Evolutionary conservation across 2,888 invertebrate genomes (phyloP), one percentile per base, ranked within the genome.

Genomic region (Mantis religiosa): DNA sequence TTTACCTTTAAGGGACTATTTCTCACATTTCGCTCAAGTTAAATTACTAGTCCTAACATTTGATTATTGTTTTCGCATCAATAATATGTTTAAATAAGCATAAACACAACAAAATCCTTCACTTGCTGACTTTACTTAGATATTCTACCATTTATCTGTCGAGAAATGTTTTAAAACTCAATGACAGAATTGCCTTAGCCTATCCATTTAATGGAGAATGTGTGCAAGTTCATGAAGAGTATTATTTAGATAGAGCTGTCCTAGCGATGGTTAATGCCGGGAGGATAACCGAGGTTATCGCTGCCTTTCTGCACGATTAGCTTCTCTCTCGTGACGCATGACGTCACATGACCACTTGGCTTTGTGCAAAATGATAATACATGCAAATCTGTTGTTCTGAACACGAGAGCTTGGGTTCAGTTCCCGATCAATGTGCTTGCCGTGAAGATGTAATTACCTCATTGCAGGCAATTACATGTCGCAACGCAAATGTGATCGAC

Each of bases 361-460:
- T 12, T 71, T 28, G 30, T 87, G 82, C 82, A 87, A 87, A 87
- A 87, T 87, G 82, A 87, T 87, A 87, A 87, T 87, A 82, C 82
- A 87, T 87, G 87, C 82, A 87, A 87, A 87, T 87, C 82, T 87
- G 87, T 82, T 87, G 87, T 20, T 30, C 28, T 30, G 28, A 71
- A 71, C 54, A 25, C 54, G 54, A 20, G 54, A 71, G 54, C 54
- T 71, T 71, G 54, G 54, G 54, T 71, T 71, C 54, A 71, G 54
- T 71, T 71, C 54, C 54, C 54, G 54, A 71, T 71, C 54, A 71
- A 71, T 71, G 54, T 71, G 54, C 54, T 71, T 71, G 20, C 54
- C 25, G 54, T 71, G 25, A 25, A 71, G 54, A 71, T 71, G 54
- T 15, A 71, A 71, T 71, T 71, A 71, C 54, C 54, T 71, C 54